Evolutionary conservation across 2,113 vertebrate species (phyloP), one percentile per base, ranked within the genome.

Genomic region (Tyto alba): DNA sequence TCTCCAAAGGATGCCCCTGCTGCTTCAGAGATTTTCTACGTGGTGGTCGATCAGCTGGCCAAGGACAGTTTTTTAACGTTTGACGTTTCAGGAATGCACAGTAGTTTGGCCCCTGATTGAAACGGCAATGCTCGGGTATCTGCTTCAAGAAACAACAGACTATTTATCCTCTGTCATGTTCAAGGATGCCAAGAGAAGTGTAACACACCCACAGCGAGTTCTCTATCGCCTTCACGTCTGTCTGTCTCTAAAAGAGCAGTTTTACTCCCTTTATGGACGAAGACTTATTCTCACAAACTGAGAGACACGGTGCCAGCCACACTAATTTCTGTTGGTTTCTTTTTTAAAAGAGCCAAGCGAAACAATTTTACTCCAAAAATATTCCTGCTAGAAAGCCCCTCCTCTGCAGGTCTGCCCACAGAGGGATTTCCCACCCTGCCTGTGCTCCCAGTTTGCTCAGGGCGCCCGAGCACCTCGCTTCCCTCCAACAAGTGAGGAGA

Each of bases 81-180:
- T 32, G 64, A 10, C 40, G 7, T 48, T 47, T 29, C 50, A 22
- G n/a, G 41, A 41, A 41, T 0, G 13, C 38, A 0, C 16, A 9
- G 34, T 10, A 8, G 34, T 43, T 41, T 67, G 67, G 59, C 11
- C 27, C 10, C 32, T 3, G 48, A 13, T 2, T 7, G 60, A n/a
- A 60, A 48, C 0, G 1, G 34, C 40, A 16, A 14, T 0, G 21
- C 40, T 60, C 2, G 15, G 38, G 4, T 9, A 34, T 26, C 80
- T 13, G 27, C 53, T 25, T n/a, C 17, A 5, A 67, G 48, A 40
- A 59, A 41, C 36, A 20, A 29, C 16, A 8, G 40, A 7, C 8
- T 9, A 30, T 62, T 74, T 29, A 25, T 34, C 48, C 62, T 26
- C 53, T 10, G 20, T 14, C 36, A 2, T 1, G 25, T 11, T 7